Evolutionary conservation across 2,888 invertebrate species (phyloP).

Genomic region (Nematopogon swammerdamellus): DNA sequence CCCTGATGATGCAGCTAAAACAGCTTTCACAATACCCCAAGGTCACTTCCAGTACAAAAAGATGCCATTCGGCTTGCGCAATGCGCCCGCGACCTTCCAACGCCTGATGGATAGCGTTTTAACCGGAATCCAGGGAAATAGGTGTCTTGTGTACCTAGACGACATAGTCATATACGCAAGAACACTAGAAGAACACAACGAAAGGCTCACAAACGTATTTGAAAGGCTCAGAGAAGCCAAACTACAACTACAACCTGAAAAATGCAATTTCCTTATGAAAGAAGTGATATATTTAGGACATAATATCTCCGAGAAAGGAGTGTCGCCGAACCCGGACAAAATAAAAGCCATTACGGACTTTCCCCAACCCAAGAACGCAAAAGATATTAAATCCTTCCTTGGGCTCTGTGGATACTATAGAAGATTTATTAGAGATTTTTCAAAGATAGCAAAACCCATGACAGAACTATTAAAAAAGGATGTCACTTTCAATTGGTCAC

Average conservation of each 20-base stretch:
- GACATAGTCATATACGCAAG: neutral
- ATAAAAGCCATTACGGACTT: slow-evolving; percentile 7
- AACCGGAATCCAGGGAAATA: too few species aligned
- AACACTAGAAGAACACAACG: neutral
- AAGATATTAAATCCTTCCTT: slow-evolving; percentile 13
- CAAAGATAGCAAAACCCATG: slow-evolving; percentile 13
- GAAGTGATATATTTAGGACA: slow-evolving; percentile 17
- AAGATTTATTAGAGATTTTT: slow-evolving; percentile 12
- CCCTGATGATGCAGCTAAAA: too few species aligned
- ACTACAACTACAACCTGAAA: too few species aligned
- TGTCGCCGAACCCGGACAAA: slow-evolving; percentile 14
- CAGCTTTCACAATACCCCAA: too few species aligned
- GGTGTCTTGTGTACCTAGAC: too few species aligned
- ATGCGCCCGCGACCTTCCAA: too few species aligned
- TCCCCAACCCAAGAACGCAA: slow-evolving; percentile 10
- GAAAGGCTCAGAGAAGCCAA: too few species aligned
- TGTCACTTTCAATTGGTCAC: slow-evolving; percentile 2
- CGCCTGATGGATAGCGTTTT: too few species aligned
- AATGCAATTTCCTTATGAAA: neutral
- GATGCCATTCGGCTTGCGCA: too few species aligned
- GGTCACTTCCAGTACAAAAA: too few species aligned
- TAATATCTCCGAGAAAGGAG: slow-evolving; percentile 14
- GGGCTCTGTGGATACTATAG: slow-evolving; percentile 3
- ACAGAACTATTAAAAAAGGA: neutral
- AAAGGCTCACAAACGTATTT: too few species aligned